phyloP scores from a whole-genome alignment of 2,888 invertebrate species.

The Gymnoscelis rufifasciata region DNA sequence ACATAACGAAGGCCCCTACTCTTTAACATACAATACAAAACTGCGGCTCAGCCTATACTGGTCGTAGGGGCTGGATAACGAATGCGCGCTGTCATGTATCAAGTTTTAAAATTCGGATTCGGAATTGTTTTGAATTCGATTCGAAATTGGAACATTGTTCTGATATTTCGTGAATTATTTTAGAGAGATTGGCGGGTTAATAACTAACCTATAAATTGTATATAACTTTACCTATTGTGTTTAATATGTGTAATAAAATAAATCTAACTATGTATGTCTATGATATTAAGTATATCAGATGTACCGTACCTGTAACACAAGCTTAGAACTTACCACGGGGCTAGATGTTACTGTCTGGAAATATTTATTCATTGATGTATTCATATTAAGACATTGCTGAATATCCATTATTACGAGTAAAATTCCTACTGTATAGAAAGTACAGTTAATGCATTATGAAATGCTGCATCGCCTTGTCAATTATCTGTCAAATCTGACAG shows the following conservation, averaged over 20 bases:
- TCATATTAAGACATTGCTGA: too few relatives aligned
- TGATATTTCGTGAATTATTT: slow-evolving; percentile 25
- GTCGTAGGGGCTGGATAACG: slow-evolving; percentile 48
- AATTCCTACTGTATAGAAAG: slow-evolving; percentile 23
- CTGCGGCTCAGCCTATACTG: slow-evolving; percentile 25
- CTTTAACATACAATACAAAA: slow-evolving; percentile 50
- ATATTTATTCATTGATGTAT: too few relatives aligned
- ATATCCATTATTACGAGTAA: too few relatives aligned
- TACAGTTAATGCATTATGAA: slow-evolving; percentile 28
- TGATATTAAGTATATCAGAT: too few relatives aligned
- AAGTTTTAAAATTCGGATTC: slow-evolving; percentile 44
- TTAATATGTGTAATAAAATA: too few relatives aligned
- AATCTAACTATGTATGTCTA: too few relatives aligned
- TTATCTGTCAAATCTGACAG: slow-evolving; percentile 39
- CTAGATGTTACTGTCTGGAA: too few relatives aligned
- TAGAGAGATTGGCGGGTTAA: too few relatives aligned
- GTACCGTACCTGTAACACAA: too few relatives aligned
- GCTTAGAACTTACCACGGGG: too few relatives aligned
- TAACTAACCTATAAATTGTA: too few relatives aligned
- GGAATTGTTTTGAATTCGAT: slow-evolving; percentile 33
- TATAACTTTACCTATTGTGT: too few relatives aligned
- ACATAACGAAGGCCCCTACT: slow-evolving; percentile 39
- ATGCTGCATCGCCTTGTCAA: slow-evolving; percentile 31
- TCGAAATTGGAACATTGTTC: slow-evolving; percentile 22
- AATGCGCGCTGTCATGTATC: slow-evolving; percentile 64